Conservation (phyloP, 1,140 invertebrate genomes). For the Drosophila malerkotliana region DNA sequence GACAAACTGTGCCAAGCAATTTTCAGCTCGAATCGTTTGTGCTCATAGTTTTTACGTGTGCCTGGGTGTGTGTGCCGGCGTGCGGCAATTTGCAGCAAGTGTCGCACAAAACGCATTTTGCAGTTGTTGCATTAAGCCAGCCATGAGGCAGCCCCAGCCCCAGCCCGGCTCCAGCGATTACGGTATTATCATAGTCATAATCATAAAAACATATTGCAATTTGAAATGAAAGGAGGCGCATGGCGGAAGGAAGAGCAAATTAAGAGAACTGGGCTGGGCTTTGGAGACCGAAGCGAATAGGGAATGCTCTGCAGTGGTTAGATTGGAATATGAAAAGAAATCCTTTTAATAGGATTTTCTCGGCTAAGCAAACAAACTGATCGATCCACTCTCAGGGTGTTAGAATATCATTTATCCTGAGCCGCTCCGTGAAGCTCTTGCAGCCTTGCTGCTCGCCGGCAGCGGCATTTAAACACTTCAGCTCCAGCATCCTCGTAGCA, state of each 20-base stretch:
- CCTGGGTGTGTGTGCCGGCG: constrained; percentile 1
- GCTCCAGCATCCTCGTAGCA: constrained; percentile 18
- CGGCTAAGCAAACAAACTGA: constrained; percentile 10
- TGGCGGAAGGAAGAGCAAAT: constrained; percentile 30
- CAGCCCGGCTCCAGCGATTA: constrained; percentile 30
- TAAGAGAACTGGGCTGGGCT: constrained; percentile 17
- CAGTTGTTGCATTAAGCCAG: constrained; percentile 72
- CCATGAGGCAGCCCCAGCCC: constrained; percentile 25
- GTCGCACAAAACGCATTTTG: constrained; percentile 74
- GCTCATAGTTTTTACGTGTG: constrained; percentile 43
- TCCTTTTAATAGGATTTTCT: neutral
- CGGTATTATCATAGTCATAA: constrained; percentile 75
- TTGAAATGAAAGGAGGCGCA: neutral
- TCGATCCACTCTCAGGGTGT: constrained; percentile 10
- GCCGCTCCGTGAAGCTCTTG: constrained; percentile 8
- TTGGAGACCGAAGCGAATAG: neutral
- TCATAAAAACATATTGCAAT: constrained; percentile 65
- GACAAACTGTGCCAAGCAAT: constrained; percentile 77
- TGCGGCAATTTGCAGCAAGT: constrained; percentile 70
- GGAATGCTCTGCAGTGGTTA: constrained; percentile 2
- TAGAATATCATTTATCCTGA: constrained; percentile 13
- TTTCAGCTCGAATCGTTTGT: constrained; percentile 76
- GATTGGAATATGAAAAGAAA: neutral
- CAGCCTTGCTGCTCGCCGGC: constrained; percentile 3
- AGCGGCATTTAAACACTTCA: constrained; percentile 27